A percentile compares a stretch with the other conserved stretches of the same genome.
Evolutionary conservation across 2,888 invertebrate genomes (phyloP).

Genomic region (Plutella xylostella): DNA sequence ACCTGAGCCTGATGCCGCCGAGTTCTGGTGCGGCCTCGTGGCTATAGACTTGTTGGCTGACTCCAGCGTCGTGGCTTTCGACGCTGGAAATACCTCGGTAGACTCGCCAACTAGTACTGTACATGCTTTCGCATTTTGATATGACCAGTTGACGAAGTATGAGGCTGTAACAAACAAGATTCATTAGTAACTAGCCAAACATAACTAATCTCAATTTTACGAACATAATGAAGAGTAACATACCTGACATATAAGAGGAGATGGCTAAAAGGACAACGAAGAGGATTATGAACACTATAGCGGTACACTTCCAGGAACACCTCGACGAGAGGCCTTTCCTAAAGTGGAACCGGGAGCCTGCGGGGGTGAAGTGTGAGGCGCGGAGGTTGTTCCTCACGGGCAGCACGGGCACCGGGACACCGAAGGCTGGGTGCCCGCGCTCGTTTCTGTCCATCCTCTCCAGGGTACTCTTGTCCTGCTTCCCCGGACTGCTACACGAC

Average conservation of each 20-base stretch:
- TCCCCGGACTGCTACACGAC: conserved; percentile 86
- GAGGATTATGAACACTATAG: conserved; percentile 87
- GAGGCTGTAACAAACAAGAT: conserved; percentile 68
- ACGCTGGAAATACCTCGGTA: conserved; percentile 74
- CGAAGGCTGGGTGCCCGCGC: conserved; percentile 72
- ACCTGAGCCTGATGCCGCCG: conserved; percentile 66
- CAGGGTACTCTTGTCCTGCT: conserved; percentile 67
- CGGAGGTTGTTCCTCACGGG: conserved; percentile 81
- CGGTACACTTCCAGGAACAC: conserved; percentile 94
- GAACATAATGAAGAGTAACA: background rate
- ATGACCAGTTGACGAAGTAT: conserved; percentile 87
- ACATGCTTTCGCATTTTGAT: conserved; percentile 85
- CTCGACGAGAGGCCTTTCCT: conserved; percentile 86
- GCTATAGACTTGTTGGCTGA: conserved; percentile 77
- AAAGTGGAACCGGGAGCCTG: conserved; percentile 84
- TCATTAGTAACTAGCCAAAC: conserved; percentile 12
- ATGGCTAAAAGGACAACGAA: conserved; percentile 86
- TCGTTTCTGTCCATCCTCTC: conserved; percentile 69
- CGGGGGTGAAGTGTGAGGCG: conserved; percentile 79
- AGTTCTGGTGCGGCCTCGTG: conserved; percentile 74
- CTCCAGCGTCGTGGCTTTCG: conserved; percentile 78
- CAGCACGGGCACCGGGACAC: conserved; percentile 80
- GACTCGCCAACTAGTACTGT: conserved; percentile 86
- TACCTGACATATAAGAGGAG: conserved; percentile 90
- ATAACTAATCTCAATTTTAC: background rate